Evolutionary conservation across 1,140 invertebrate genomes (phyloP), one percentile per base, ranked within the genome.

Genomic region (Panonychus citri): DNA sequence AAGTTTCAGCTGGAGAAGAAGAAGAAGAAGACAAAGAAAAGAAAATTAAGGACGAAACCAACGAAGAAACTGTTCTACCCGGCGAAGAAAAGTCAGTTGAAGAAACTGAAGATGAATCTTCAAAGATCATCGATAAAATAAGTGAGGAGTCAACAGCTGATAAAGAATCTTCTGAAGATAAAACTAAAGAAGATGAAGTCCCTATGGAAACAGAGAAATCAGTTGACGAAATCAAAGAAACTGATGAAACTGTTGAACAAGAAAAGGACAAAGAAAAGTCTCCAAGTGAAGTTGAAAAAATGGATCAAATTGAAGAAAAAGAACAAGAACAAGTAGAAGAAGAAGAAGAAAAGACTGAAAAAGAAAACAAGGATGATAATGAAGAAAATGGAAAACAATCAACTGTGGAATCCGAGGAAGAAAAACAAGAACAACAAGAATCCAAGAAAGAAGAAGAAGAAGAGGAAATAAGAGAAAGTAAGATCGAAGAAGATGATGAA

Each of bases 401-500:
- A 30, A n/a, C 28, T 34, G 50, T 10, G 26, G n/a, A 54, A 53
- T 19, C 21, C 37, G 56, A 51, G 17, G 13, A 2, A 3, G 56
- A 53, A 7, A 58, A 56, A 28, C 43, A 40, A 19, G 34, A 55
- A 39, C 24, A 56, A 27, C 25, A n/a, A 25, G 42, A 34, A 2
- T 40, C 19, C 53, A 37, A 43, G 24, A 55, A 59, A 40, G 62
- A 56, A 21, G 59, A 58, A 15, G 40, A 12, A 13, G 54, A 58
- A 55, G 52, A 55, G 43, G 19, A 61, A 49, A 30, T 46, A 39
- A 19, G n/a, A 0, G 56, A 61, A 21, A 53, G 21, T 15, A 27
- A 19, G 43, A 50, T 60, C 24, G 53, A 24, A n/a, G 57, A 61
- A 25, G 55, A 42, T n/a, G 42, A 62, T 25, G 57, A 68, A 63